These are phyloP conservation scores for Drosophila histrio DNA, from an alignment of 2,888 invertebrate species.

Conservation along the genomic window DNA sequence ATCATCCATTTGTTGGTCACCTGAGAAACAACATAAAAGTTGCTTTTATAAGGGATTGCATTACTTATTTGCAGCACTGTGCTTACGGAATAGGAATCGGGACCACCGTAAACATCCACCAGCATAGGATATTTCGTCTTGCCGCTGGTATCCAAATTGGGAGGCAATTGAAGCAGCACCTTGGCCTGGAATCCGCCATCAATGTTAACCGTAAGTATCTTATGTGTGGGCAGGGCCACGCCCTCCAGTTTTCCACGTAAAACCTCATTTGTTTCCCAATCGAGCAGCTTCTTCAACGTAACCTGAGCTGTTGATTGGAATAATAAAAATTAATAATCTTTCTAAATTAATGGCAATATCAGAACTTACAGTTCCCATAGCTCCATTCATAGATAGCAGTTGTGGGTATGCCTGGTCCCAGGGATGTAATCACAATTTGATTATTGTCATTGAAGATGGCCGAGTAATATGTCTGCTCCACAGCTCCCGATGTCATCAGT, in stretches of 20 bases:
- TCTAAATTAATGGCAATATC: accelerated
- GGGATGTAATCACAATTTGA: constrained; percentile 90
- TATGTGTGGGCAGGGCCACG: constrained; percentile 86
- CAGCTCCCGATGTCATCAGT: constrained; percentile 72
- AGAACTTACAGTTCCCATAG: constrained; percentile 70
- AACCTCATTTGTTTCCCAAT: constrained; percentile 89
- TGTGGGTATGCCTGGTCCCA: constrained; percentile 93
- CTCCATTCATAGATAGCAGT: constrained; percentile 86
- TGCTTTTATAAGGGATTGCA: not conserved
- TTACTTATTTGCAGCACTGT: not conserved
- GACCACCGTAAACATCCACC: constrained; percentile 96
- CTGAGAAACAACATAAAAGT: constrained; percentile 34
- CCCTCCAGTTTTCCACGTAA: constrained; percentile 85
- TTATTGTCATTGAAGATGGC: constrained; percentile 89
- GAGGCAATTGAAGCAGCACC: constrained; percentile 90
- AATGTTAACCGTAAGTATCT: constrained; percentile 87
- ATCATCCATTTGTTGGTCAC: constrained; percentile 89
- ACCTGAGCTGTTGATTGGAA: constrained; percentile 70
- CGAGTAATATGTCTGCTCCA: constrained; percentile 82
- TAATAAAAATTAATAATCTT: not conserved
- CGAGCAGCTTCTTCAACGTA: constrained; percentile 70
- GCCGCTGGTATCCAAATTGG: constrained; percentile 88
- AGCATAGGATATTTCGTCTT: constrained; percentile 91
- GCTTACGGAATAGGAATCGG: constrained; percentile 92
- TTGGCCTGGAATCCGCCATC: constrained; percentile 88